Conservation (phyloP, 64 coral and sea anemone genomes). For the Montipora efflorescens region DNA sequence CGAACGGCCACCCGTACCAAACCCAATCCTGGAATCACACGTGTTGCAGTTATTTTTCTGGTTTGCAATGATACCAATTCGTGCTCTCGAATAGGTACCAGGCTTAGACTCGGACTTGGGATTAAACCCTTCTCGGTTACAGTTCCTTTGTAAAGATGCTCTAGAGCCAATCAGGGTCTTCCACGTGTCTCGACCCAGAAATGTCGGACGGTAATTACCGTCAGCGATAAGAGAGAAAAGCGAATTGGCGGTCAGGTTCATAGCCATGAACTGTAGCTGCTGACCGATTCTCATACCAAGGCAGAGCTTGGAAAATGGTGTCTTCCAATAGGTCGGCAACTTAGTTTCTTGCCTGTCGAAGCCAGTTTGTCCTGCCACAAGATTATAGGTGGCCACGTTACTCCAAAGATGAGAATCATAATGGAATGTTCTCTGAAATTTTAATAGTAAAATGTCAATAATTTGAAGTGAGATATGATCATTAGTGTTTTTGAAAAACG, state of each 20-base stretch:
- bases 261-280: not conserved
- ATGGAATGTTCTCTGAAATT: constrained; percentile 34
- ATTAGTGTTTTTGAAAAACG: no score
- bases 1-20: not conserved
- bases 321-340: constrained; percentile 53
- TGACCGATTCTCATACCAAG: constrained; percentile 42
- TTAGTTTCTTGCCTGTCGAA: constrained; percentile 29
- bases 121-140: not conserved
- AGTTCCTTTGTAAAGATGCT: not conserved
- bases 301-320: constrained; percentile 20
- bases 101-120: no score
- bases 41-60: not conserved
- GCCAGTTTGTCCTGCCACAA: not conserved
- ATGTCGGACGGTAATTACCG: not conserved
- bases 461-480: no score
- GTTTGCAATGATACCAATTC: constrained; percentile 7
- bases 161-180: not conserved
- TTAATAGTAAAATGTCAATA: not conserved
- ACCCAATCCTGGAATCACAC: not conserved
- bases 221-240: constrained; percentile 17
- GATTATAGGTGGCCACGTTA: not conserved
- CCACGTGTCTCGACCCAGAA: not conserved
- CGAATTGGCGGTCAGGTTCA: not conserved
- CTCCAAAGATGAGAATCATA: constrained; percentile 33
- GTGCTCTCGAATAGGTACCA: not conserved